A percentile compares a stretch with the other conserved stretches of the same genome.
These are phyloP conservation scores for Pardosa pseudoannulata DNA, from an alignment of 2,888 invertebrate genomes.

Conservation along the genomic window DNA sequence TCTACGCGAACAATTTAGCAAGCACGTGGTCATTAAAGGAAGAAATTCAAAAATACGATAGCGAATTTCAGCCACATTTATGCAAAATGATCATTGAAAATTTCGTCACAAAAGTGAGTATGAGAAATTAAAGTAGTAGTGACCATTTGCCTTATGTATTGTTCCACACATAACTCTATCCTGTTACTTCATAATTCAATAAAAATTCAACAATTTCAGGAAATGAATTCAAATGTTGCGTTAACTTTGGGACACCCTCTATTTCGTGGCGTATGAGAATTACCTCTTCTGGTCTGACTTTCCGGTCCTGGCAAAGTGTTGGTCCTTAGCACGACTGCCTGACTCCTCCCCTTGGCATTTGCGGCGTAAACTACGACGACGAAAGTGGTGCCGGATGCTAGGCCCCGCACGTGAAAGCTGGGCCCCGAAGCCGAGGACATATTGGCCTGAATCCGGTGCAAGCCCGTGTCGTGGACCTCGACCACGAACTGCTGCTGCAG, in stretches of 20 bases:
- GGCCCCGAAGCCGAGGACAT: slow-evolving; percentile 66
- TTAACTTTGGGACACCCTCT: no score
- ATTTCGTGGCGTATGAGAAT: no score
- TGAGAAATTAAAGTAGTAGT: no score
- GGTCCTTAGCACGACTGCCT: slow-evolving; percentile 71
- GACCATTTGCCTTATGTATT: no score
- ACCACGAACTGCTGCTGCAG: slow-evolving; percentile 90
- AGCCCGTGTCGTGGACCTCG: slow-evolving; percentile 80
- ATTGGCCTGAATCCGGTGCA: slow-evolving; percentile 71
- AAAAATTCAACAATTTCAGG: neutral
- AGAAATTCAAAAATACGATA: no score
- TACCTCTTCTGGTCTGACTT: slow-evolving; percentile 73
- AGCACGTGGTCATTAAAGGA: no score
- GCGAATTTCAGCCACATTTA: no score
- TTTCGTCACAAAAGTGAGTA: no score
- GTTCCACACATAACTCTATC: no score
- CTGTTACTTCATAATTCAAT: no score
- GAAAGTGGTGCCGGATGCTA: slow-evolving; percentile 73
- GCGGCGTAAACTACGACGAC: slow-evolving; percentile 73
- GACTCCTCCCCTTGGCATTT: slow-evolving; percentile 74
- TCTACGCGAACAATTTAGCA: no score
- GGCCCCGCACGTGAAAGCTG: slow-evolving; percentile 67
- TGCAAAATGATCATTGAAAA: no score
- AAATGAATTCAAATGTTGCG: neutral
- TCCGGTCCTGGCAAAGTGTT: slow-evolving; percentile 73